Percentiles rank a stretch among this genome's conserved stretches.
Conservation (phyloP, 35 echinoderm and acorn worm species). For the Lytechinus variegatus region DNA sequence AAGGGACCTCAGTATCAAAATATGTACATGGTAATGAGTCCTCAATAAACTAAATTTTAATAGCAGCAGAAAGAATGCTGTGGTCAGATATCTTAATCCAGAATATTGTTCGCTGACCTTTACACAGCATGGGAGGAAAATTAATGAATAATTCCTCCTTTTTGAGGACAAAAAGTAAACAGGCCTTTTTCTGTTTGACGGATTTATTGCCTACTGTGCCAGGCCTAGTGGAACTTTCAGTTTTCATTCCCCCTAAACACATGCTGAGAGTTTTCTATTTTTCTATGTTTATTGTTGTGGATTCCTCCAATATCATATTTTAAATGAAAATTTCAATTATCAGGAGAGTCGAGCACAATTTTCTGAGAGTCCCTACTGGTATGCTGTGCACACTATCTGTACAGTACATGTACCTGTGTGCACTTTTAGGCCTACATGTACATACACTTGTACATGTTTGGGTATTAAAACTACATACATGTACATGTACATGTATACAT, state of each 20-base stretch:
- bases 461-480: neutral
- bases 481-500: neutral
- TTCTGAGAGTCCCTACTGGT: too few species aligned
- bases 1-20: too few species aligned
- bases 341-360: too few species aligned
- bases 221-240: neutral
- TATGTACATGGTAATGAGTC: too few species aligned
- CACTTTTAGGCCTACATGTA: too few species aligned
- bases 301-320: too few species aligned
- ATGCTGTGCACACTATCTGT: too few species aligned
- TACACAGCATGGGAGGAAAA: neutral
- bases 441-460: neutral
- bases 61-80: neutral
- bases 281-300: too few species aligned
- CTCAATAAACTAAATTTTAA: too few species aligned
- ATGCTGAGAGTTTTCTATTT: neutral
- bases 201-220: neutral
- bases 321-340: too few species aligned
- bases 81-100: neutral
- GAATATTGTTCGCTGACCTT: neutral
- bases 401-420: too few species aligned
- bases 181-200: neutral
- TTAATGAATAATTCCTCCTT: neutral
- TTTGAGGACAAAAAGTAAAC: neutral
- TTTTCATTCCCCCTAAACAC: neutral